These are phyloP conservation scores for Lasioglossum villosulum DNA, from an alignment of 2,888 invertebrate species.

Conservation along the genomic window DNA sequence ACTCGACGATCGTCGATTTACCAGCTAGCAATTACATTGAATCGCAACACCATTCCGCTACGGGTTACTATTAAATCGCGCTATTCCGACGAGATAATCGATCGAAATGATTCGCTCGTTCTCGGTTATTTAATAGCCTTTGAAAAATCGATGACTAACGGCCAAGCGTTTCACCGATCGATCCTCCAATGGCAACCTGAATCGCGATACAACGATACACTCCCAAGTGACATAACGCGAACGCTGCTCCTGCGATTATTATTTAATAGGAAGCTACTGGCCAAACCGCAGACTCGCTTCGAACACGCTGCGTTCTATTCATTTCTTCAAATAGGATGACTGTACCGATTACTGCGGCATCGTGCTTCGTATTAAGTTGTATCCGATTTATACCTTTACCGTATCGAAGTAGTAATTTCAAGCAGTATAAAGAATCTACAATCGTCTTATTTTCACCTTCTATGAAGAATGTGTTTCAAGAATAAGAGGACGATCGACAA, in stretches of 20 bases:
- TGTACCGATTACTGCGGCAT: too few relatives aligned
- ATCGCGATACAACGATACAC: not conserved
- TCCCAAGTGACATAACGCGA: not conserved
- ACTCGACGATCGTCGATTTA: not conserved
- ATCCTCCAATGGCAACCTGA: not conserved
- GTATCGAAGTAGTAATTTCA: too few relatives aligned
- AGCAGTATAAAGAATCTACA: too few relatives aligned
- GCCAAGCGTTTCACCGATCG: not conserved
- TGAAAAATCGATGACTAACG: conserved; percentile 1
- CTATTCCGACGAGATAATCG: not conserved
- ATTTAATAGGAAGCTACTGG: too few relatives aligned
- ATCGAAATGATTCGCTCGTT: not conserved
- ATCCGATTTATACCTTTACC: too few relatives aligned
- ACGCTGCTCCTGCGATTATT: not conserved
- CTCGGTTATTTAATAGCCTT: not conserved
- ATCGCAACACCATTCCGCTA: not conserved
- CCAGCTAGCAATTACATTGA: not conserved
- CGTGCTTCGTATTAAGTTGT: too few relatives aligned
- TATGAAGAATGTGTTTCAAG: too few relatives aligned
- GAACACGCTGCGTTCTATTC: not conserved
- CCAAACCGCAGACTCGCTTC: not conserved
- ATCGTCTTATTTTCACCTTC: too few relatives aligned
- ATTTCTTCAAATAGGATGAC: not conserved
- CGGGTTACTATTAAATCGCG: not conserved
- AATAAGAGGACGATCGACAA: too few relatives aligned